Base-by-base conservation (phyloP, 2,888 invertebrate species). In the Agrotis segetum region DNA sequence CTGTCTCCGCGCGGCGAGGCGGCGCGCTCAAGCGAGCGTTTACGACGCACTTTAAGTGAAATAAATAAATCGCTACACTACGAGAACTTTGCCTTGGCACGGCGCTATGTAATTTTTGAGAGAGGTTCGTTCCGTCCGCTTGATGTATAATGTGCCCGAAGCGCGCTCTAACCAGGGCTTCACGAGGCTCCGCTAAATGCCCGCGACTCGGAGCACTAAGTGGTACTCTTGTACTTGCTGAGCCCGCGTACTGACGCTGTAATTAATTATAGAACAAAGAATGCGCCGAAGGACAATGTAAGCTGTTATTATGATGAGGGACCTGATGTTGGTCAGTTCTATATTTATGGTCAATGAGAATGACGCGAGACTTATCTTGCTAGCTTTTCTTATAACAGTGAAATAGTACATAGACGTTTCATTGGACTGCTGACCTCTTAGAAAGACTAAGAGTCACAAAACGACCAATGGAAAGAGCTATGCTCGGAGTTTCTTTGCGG, bases 31-130 rank as follows among this genome's bases (percentile, higher is more conserved):
- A 82, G 79, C 65, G 82, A 85, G 74, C 86, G 87, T 93, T 93
- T 93, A 93, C 89, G 92, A 91, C 85, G 85, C 87, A 86, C 88
- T 92, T 90, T 92, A 94, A 93, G 93, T 93, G 94, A 94, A 94
- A 93, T 93, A 94, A 93, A 95, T 95, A 94, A 94, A 94, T 94
- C 93, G 92, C 86, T 84, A 82, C 83, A 86, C 85, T 84, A 81
- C 83, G 74, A 84, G 88, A 87, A 81, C 85, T 89, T 83, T 79
- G 83, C 86, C 82, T 76, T 77, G 74, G 83, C 81, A 75, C 82
- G 82, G 88, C 78, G 81, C 87, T 88, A 87, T 91, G 86, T 92
- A 92, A 93, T 93, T 94, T 93, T 90, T 91, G 88, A 89, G 89
- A 89, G 90, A 90, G 90, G 85, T 88, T 87, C 60, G 82, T 86